Conservation (phyloP, 2,888 invertebrate species). For the Standfussiana lucernea region DNA sequence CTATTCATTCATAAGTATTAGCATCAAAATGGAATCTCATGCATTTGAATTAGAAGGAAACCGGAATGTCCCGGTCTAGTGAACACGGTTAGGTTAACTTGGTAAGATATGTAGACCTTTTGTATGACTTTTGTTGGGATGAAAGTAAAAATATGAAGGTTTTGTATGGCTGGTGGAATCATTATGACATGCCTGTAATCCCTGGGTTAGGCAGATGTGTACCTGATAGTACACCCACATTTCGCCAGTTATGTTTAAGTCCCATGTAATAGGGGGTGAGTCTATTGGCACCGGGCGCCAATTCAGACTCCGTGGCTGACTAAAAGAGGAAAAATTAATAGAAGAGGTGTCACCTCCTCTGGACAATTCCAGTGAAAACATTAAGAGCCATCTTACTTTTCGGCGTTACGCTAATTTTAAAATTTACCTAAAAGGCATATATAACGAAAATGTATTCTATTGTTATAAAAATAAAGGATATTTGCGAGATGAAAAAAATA, state of each 20-base stretch:
- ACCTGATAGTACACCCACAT: too few relatives aligned
- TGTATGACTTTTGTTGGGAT: conserved; percentile 30
- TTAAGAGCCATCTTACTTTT: not conserved
- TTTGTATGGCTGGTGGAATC: not conserved
- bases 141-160: conserved; percentile 49
- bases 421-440: not conserved
- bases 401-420: not conserved
- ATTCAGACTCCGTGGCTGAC: too few relatives aligned
- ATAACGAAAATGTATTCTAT: not conserved
- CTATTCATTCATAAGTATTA: conserved; percentile 31
- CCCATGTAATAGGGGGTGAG: too few relatives aligned
- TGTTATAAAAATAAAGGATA: not conserved
- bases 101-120: conserved; percentile 12
- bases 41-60: conserved; percentile 76
- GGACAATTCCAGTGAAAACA: too few relatives aligned
- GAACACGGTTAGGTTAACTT: conserved; percentile 6
- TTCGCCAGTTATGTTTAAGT: too few relatives aligned
- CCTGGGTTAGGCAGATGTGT: too few relatives aligned
- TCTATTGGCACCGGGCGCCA: too few relatives aligned
- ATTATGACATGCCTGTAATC: not conserved
- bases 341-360: too few relatives aligned
- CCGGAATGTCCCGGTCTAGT: conserved; percentile 58
- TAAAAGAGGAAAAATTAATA: too few relatives aligned
- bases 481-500: not conserved
- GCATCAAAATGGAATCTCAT: conserved; percentile 67